phyloP scores from a whole-genome alignment of 2,113 vertebrate species.

The Xiphophorus hellerii region DNA sequence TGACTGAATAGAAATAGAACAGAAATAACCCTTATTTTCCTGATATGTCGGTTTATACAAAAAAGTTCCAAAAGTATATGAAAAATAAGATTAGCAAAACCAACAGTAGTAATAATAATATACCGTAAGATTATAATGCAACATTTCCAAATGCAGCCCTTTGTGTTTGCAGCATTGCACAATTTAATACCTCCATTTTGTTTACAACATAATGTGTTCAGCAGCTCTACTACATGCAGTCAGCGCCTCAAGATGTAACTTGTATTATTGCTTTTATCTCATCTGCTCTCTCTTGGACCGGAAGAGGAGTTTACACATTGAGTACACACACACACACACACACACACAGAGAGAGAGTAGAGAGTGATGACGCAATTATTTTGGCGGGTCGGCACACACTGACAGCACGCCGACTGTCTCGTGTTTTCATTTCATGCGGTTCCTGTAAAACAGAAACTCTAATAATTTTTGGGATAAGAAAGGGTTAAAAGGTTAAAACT shows the following conservation, averaged over 20 bases:
- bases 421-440: no score
- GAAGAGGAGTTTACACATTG: slow-evolving; percentile 68
- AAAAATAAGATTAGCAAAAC: background rate
- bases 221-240: background rate
- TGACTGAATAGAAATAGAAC: no score
- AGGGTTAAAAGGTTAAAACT: no score
- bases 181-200: background rate
- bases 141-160: background rate
- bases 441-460: no score
- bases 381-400: slow-evolving; percentile 9
- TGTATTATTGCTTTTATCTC: slow-evolving; percentile 42
- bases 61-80: no score
- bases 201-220: background rate
- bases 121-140: no score
- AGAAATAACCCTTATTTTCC: no score
- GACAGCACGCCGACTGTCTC: background rate
- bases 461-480: no score
- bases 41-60: no score
- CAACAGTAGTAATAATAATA: no score
- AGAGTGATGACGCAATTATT: slow-evolving; percentile 36
- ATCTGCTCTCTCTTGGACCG: slow-evolving; percentile 16
- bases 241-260: background rate
- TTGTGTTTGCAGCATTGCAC: background rate
- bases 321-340: slow-evolving; percentile 29
- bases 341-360: background rate